These are phyloP conservation scores for Tolmerus cingulatus DNA, from an alignment of 2,888 invertebrate genomes.

Conservation along the genomic window DNA sequence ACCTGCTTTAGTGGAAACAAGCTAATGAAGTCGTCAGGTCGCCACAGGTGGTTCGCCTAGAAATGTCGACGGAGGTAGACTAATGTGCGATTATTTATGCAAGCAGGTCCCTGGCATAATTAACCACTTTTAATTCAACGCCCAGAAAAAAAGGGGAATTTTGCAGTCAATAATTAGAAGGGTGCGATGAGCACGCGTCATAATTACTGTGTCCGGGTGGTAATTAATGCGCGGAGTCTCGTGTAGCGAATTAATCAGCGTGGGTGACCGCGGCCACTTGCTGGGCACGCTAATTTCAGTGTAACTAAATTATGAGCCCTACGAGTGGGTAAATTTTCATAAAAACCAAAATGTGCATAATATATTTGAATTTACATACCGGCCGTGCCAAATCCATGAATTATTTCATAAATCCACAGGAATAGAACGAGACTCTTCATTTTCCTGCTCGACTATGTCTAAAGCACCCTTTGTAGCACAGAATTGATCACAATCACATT, in stretches of 20 bases:
- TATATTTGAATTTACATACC: constrained; percentile 6
- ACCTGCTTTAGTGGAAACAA: not conserved
- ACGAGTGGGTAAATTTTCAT: not conserved
- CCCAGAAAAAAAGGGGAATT: not conserved
- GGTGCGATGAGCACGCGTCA: not conserved
- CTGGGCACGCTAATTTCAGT: not conserved
- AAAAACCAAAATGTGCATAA: not conserved
- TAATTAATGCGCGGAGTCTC: not conserved
- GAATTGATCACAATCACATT: not conserved
- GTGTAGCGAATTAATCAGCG: not conserved
- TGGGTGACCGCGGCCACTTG: not conserved
- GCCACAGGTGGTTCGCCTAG: not conserved
- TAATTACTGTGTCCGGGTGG: not conserved
- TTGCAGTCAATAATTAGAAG: not conserved
- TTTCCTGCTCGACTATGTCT: not conserved
- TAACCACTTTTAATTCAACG: not conserved
- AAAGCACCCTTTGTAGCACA: not conserved
- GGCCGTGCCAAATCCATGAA: constrained; percentile 14
- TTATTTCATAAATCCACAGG: constrained; percentile 12
- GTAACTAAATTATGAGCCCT: not conserved
- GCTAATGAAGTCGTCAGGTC: not conserved
- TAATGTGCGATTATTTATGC: not conserved
- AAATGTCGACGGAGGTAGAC: not conserved
- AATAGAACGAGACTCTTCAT: constrained; percentile 10
- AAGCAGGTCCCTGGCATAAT: not conserved